These are phyloP conservation scores for Melanostoma scalare DNA, from an alignment of 2,888 invertebrate genomes.

Conservation along the genomic window DNA sequence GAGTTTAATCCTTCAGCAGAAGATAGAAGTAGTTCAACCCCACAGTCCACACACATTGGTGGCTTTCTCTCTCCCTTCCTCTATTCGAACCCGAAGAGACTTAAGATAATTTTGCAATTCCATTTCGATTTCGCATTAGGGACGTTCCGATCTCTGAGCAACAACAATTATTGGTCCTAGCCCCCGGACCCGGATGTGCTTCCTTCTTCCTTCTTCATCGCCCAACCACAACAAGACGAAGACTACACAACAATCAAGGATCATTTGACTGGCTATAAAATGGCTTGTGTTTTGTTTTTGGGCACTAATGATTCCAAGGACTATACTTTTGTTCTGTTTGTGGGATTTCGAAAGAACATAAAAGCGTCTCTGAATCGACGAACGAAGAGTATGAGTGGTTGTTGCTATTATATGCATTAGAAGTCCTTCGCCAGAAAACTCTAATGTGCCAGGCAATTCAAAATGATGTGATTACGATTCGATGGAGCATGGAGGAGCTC, in stretches of 20 bases:
- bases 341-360: conserved; percentile 59
- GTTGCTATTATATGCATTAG: conserved; percentile 53
- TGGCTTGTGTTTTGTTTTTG: conserved; percentile 58
- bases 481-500: conserved; percentile 64
- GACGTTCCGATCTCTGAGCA: conserved; percentile 64
- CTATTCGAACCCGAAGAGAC: conserved; percentile 27
- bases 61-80: conserved; percentile 16
- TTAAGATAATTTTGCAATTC: conserved; percentile 70
- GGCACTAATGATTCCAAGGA: conserved; percentile 67
- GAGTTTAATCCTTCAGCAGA: conserved; percentile 51
- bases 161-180: conserved; percentile 23
- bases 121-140: conserved; percentile 71
- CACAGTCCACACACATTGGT: neutral
- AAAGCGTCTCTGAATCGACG: conserved; percentile 29
- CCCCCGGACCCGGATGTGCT: conserved; percentile 12
- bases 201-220: conserved; percentile 9
- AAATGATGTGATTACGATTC: conserved; percentile 70
- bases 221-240: conserved; percentile 48
- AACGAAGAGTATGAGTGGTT: conserved; percentile 28
- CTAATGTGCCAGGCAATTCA: conserved; percentile 58
- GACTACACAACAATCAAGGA: conserved; percentile 69
- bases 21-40: neutral
- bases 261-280: conserved; percentile 71
- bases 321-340: conserved; percentile 53
- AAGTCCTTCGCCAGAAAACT: conserved; percentile 28